Conservation (phyloP, 2,888 invertebrate genomes). For the Agriopis leucophaearia region DNA sequence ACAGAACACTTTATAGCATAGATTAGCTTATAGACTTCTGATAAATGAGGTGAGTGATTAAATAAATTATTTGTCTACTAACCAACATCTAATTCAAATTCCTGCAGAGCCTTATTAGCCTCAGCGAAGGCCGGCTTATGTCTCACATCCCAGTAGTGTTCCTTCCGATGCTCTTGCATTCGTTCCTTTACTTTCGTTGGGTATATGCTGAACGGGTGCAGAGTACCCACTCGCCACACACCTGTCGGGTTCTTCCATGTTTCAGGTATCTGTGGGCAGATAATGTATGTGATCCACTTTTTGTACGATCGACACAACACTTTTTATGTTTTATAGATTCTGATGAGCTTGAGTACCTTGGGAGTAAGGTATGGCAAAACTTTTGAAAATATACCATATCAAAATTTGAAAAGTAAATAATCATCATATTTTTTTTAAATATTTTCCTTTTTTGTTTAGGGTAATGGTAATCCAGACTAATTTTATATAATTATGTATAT, state of each 20-base stretch:
- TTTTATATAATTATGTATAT: too few relatives aligned
- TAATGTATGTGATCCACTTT: neutral
- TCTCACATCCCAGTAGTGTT: constrained; percentile 93
- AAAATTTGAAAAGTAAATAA: too few relatives aligned
- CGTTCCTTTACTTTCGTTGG: constrained; percentile 94
- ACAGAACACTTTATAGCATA: too few relatives aligned
- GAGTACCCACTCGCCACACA: constrained; percentile 94
- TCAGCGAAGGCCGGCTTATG: constrained; percentile 93
- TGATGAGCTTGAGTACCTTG: neutral
- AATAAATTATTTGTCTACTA: constrained; percentile 41
- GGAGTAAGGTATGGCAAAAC: too few relatives aligned
- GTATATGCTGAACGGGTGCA: constrained; percentile 94
- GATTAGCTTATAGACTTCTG: too few relatives aligned
- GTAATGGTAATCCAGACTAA: too few relatives aligned
- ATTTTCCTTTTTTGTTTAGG: too few relatives aligned
- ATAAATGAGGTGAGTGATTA: neutral
- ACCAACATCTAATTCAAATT: constrained; percentile 90
- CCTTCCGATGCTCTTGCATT: constrained; percentile 91
- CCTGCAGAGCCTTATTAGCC: constrained; percentile 90
- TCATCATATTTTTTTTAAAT: too few relatives aligned
- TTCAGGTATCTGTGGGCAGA: constrained; percentile 89
- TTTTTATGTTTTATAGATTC: neutral
- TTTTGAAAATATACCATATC: too few relatives aligned
- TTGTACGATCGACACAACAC: too few relatives aligned
- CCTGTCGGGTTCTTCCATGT: constrained; percentile 94